A percentile compares a stretch with the other conserved stretches of the same genome.
Conservation (phyloP, 2,888 invertebrate genomes). For the Automeris io region DNA sequence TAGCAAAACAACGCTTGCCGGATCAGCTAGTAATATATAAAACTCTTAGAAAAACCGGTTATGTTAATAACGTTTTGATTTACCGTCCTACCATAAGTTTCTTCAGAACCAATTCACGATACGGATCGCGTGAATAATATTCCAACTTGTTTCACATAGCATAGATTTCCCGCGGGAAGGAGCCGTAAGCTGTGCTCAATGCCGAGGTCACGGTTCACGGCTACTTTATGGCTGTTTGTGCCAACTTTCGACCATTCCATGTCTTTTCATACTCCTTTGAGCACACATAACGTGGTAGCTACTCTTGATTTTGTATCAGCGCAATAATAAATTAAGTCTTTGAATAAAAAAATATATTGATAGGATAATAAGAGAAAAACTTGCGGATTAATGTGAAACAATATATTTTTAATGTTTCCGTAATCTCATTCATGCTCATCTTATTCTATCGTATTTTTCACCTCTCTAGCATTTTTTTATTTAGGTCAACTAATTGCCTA, state of each 20-base stretch:
- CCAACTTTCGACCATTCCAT: neutral
- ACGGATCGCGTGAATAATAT: conserved; percentile 36
- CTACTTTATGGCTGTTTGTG: conserved; percentile 1
- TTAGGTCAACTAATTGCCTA: no score
- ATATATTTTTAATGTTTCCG: no score
- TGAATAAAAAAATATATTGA: no score
- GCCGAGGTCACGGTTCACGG: conserved; percentile 1
- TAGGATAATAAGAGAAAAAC: no score
- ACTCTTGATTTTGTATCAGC: no score
- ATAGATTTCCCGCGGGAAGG: conserved; percentile 32
- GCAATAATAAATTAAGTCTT: no score
- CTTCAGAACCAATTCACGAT: conserved; percentile 16
- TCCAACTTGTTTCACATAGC: conserved; percentile 24
- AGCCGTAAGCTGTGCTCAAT: conserved; percentile 5
- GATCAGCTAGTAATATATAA: no score
- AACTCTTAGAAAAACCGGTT: neutral
- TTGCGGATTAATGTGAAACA: no score
- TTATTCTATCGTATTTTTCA: no score
- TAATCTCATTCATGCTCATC: no score
- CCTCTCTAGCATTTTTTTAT: no score
- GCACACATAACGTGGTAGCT: neutral
- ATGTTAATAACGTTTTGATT: neutral
- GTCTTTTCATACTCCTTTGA: neutral
- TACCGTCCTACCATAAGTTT: neutral
- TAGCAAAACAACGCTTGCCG: no score